Evolutionary conservation across 1,140 invertebrate species (phyloP).

Genomic region (Oedothorax gibbosus): DNA sequence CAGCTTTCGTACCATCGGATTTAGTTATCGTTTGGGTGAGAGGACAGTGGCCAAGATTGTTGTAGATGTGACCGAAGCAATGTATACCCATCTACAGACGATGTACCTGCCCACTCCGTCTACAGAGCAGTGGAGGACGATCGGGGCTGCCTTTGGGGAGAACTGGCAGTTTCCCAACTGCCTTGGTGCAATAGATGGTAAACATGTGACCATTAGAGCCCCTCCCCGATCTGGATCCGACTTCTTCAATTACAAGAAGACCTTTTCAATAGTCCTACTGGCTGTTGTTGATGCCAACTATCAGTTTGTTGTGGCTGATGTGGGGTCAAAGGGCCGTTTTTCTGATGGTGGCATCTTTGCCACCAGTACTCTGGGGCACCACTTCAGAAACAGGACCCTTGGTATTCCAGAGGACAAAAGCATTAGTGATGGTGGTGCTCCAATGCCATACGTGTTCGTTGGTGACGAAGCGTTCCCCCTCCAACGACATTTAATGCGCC

Average conservation of each 20-base stretch:
- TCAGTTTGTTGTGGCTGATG: conserved; percentile 33
- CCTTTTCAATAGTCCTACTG: conserved; percentile 57
- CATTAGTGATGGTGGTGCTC: not conserved
- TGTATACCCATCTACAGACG: too few species aligned
- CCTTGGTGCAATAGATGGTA: conserved; percentile 67
- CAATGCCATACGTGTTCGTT: not conserved
- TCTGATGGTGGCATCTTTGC: not conserved
- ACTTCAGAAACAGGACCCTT: not conserved
- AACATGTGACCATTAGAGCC: conserved; percentile 67
- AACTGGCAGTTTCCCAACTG: conserved; percentile 67
- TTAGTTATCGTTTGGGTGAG: too few species aligned
- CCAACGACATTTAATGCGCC: not conserved
- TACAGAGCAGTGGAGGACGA: too few species aligned
- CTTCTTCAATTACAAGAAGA: conserved; percentile 63
- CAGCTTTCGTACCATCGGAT: too few species aligned
- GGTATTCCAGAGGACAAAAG: not conserved
- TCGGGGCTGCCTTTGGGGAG: too few species aligned
- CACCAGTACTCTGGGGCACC: not conserved
- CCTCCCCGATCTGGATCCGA: conserved; percentile 66
- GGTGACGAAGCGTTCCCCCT: not conserved
- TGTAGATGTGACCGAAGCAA: too few species aligned
- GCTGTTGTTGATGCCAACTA: too few species aligned
- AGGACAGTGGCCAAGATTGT: too few species aligned
- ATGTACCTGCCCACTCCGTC: too few species aligned
- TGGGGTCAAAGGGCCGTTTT: not conserved